Percentiles rank a stretch among this genome's conserved stretches.
Evolutionary conservation across 2,113 vertebrate species (phyloP).

Genomic region (Gymnorhina tibicen): DNA sequence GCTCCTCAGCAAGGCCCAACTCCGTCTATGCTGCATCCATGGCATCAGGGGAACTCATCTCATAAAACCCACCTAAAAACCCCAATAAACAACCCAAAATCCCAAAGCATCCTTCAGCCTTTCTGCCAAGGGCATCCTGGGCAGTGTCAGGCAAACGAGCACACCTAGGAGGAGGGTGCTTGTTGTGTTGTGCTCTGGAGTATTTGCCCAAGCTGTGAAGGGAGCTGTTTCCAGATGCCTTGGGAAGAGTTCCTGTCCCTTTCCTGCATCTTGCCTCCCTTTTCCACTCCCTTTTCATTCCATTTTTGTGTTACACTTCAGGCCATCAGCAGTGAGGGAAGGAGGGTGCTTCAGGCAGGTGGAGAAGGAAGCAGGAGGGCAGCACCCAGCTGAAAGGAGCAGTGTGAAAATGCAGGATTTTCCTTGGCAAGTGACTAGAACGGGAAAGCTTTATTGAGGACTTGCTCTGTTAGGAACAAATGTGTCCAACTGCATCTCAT

Average conservation of each 20-base stretch:
- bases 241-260: background rate
- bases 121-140: background rate
- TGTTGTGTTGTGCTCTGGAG: background rate
- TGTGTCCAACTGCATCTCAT: background rate
- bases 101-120: background rate
- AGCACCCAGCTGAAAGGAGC: background rate
- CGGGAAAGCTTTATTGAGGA: background rate
- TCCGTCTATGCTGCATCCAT: background rate
- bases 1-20: background rate
- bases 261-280: background rate
- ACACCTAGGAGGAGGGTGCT: background rate
- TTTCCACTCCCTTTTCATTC: background rate
- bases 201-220: background rate
- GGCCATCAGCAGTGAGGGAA: background rate
- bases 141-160: fast-evolving
- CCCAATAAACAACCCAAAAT: background rate
- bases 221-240: background rate
- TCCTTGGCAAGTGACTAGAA: background rate
- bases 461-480: background rate
- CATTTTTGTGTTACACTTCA: background rate
- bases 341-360: background rate
- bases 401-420: background rate
- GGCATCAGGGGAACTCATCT: background rate
- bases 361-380: background rate
- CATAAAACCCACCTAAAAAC: background rate